Conservation (phyloP, 2,888 invertebrate species). For the Sinhomidia bicolor region DNA sequence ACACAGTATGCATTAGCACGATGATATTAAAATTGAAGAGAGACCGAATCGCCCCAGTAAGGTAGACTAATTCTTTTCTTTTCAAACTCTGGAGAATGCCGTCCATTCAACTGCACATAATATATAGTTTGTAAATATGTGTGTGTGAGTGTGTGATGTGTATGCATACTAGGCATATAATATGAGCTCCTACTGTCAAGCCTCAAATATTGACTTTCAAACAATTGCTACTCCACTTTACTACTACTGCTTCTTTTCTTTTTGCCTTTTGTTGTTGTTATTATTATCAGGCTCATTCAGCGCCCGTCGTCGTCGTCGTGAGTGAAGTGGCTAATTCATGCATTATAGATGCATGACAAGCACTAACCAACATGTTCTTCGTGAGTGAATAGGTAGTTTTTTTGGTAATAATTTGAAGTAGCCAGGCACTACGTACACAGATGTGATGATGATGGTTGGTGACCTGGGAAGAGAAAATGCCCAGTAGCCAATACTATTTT, state of each 20-base stretch:
- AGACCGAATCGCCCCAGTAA: constrained; percentile 71
- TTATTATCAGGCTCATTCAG: constrained; percentile 47
- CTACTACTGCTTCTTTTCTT: constrained; percentile 45
- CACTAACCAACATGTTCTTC: constrained; percentile 43
- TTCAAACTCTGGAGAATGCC: constrained; percentile 49
- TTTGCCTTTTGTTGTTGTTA: constrained; percentile 37
- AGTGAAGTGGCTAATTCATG: constrained; percentile 70
- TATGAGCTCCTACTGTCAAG: constrained; percentile 59
- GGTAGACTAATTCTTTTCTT: constrained; percentile 67
- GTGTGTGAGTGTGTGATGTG: neutral
- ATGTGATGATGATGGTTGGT: constrained; percentile 34
- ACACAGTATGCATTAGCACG: constrained; percentile 69
- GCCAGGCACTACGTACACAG: neutral
- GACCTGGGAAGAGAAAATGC: constrained; percentile 48
- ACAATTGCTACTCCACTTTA: constrained; percentile 69
- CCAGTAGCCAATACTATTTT: constrained; percentile 60
- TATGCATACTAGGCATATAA: constrained; percentile 10
- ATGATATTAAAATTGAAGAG: constrained; percentile 67
- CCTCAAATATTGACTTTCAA: constrained; percentile 71
- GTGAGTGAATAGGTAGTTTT: constrained; percentile 34
- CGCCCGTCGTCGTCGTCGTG: neutral
- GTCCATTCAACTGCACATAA: constrained; percentile 39
- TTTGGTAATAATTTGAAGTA: constrained; percentile 7
- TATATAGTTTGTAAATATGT: neutral
- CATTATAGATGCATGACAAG: constrained; percentile 52